Base-by-base conservation (phyloP, 2,113 vertebrate genomes). In the Calcarius ornatus region DNA sequence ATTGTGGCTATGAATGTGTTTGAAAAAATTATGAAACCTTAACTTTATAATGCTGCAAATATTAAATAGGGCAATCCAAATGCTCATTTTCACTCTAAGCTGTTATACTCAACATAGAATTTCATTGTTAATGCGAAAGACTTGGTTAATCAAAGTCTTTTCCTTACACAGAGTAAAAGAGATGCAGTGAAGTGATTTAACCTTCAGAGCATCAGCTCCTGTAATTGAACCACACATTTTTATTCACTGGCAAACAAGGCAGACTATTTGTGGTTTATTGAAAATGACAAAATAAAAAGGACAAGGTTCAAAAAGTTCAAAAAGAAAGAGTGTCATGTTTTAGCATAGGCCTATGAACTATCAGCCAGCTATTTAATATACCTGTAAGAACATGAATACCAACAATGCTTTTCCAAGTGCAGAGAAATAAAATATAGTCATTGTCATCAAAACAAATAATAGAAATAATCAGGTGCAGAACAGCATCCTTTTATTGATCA, bases 101-200 rank as follows among this genome's bases (percentile, higher is more conserved):
- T 81, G 30, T 57, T 72, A 28, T 57, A 69, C 53, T 94, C 59
- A 68, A 93, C 24, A 40, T 3, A 65, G 57, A 95, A 7, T 51
- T 84, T 75, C 64, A 65, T 31, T 73, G 78, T 91, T 97, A 86
- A 95, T 48, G 75, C 85, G 89, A 93, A 97, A 96, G 92, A 68
- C 73, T 78, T 80, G 73, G 80, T 92, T 95, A 95, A 95, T 96
- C 92, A 93, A 96, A 96, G 70, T 92, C 57, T 92, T 94, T 94
- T 86, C 86, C 68, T 96, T 94, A 83, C 68, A 76, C 2, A 86
- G 86, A 94, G 30, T 59, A 87, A 35, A 91, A 95, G 91, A 90
- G 95, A 87, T 3, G 0, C 70, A 78, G 51, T 81, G 45, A 97
- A 96, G 93, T 95, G 77, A 86, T 96, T 96, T 97, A 96, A 95